phyloP scores from a whole-genome alignment of 2,797 vertebrate genomes.

The Apogon talboti region DNA sequence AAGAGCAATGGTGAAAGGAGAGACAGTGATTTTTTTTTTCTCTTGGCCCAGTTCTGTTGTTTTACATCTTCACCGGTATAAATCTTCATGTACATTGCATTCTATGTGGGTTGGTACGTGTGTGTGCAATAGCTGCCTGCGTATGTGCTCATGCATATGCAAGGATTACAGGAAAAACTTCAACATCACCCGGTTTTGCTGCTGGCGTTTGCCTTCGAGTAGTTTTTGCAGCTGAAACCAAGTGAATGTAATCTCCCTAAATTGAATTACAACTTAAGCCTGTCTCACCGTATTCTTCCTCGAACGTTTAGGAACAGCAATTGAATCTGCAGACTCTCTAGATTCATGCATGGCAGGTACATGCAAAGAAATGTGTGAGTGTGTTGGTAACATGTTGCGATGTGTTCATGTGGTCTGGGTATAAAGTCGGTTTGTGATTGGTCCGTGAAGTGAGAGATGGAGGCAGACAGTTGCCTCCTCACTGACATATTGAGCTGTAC shows the following conservation, averaged over 20 bases:
- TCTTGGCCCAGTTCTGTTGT: slow-evolving; percentile 16
- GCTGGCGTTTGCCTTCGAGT: slow-evolving; percentile 9
- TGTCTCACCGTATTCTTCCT: slow-evolving; percentile 11
- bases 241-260: slow-evolving; percentile 52
- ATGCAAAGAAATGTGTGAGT: background rate
- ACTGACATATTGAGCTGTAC: slow-evolving; percentile 34
- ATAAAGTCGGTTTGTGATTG: slow-evolving; percentile 3
- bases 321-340: background rate
- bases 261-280: slow-evolving; percentile 65
- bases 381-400: background rate
- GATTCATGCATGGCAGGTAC: slow-evolving; percentile 8
- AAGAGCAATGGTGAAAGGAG: slow-evolving; percentile 10
- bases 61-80: background rate
- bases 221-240: slow-evolving; percentile 13
- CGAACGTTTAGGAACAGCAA: slow-evolving; percentile 19
- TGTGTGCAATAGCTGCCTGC: background rate
- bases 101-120: background rate
- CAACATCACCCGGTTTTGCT: slow-evolving; percentile 8
- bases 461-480: slow-evolving; percentile 16
- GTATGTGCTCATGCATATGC: background rate
- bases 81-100: background rate
- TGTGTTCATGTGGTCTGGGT: background rate
- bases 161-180: background rate
- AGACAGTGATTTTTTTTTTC: slow-evolving; percentile 2
- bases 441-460: slow-evolving; percentile 18